Conservation (phyloP, 2,797 vertebrate species). For the Diplodus sargus region DNA sequence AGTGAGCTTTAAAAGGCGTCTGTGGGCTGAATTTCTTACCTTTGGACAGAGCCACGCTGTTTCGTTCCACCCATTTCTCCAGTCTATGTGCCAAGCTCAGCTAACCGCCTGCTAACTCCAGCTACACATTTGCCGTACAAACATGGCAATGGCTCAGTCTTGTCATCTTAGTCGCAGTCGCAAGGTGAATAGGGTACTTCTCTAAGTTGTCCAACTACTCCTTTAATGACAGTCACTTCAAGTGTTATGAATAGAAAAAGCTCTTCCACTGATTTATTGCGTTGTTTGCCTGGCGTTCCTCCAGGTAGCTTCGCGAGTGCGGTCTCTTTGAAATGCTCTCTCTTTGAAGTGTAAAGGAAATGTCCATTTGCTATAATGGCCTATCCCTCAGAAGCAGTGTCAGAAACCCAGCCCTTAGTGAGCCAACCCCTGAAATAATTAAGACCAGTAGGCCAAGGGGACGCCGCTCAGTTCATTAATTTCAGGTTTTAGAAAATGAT, state of each 20-base stretch:
- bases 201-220: neutral
- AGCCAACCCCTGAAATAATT: conserved; percentile 70
- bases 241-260: neutral
- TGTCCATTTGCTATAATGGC: conserved; percentile 64
- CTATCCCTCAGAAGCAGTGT: conserved; percentile 63
- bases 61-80: neutral
- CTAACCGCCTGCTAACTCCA: neutral
- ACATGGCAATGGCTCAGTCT: neutral
- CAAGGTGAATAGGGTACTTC: neutral
- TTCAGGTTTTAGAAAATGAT: conserved; percentile 64
- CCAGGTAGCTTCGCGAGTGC: conserved; percentile 41
- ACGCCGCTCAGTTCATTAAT: conserved; percentile 55
- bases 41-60: neutral
- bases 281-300: conserved; percentile 32
- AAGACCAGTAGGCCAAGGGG: conserved; percentile 58
- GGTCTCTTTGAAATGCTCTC: conserved; percentile 64
- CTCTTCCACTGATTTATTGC: conserved; percentile 3
- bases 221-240: conserved; percentile 4
- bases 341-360: conserved; percentile 69
- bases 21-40: neutral
- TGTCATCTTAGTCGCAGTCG: neutral
- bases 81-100: neutral
- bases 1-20: neutral
- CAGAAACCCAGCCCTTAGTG: conserved; percentile 52
- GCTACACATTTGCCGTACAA: too few species aligned